Conservation (phyloP, 2,797 vertebrate genomes). For the Fistularia tabacaria region DNA sequence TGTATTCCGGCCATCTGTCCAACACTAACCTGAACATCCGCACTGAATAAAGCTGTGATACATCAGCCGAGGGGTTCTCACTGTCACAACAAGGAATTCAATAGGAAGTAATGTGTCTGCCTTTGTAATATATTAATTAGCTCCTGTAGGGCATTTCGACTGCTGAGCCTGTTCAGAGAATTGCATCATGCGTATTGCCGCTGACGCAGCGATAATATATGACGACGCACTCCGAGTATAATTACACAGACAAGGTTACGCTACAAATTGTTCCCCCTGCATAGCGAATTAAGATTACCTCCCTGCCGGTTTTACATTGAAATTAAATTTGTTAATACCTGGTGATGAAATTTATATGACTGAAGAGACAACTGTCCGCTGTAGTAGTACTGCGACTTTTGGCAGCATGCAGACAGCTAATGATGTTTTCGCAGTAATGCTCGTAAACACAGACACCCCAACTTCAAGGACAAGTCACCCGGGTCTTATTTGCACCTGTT, state of each 20-base stretch:
- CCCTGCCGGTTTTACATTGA: slow-evolving; percentile 3
- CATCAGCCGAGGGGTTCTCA: no score
- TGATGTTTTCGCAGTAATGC: slow-evolving; percentile 15
- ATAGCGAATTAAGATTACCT: background rate
- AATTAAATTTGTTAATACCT: slow-evolving; percentile 15
- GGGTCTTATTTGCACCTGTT: no score
- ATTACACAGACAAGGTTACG: slow-evolving; percentile 17
- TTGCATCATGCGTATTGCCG: slow-evolving; percentile 10
- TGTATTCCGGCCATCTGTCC: no score
- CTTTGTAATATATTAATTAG: slow-evolving; percentile 1
- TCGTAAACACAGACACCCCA: slow-evolving; percentile 10
- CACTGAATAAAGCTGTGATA: no score
- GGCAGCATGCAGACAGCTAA: slow-evolving; percentile 9
- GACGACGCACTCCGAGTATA: slow-evolving; percentile 15
- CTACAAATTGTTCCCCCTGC: background rate
- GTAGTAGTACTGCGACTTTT: slow-evolving; percentile 6
- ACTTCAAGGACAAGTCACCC: no score
- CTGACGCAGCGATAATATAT: slow-evolving; percentile 15
- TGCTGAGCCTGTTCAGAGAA: slow-evolving; percentile 11
- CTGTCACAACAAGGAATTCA: no score
- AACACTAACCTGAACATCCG: no score
- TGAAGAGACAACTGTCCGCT: background rate
- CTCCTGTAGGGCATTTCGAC: slow-evolving; percentile 6
- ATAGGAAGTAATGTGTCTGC: background rate
- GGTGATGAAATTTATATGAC: slow-evolving; percentile 9